phyloP scores from a whole-genome alignment of 2,113 vertebrate genomes.

The Camarhynchus parvulus region DNA sequence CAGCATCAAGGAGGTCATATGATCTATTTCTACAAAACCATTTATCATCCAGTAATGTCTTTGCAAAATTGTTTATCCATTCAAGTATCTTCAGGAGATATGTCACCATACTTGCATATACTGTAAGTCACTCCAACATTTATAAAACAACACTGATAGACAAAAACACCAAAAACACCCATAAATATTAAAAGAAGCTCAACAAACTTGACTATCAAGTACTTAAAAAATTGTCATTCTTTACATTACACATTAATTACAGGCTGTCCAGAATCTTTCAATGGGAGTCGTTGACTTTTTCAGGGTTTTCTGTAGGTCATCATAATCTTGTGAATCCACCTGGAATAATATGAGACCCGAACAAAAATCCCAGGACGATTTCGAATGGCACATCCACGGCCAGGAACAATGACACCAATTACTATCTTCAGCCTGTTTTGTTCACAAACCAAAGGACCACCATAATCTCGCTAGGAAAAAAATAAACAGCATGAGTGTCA shows the following conservation, averaged over 20 bases:
- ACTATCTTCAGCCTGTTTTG: constrained; percentile 91
- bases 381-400: constrained; percentile 89
- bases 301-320: constrained; percentile 73
- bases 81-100: constrained; percentile 88
- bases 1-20: constrained; percentile 65
- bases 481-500: neutral
- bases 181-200: constrained; percentile 78
- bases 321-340: constrained; percentile 96
- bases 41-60: constrained; percentile 60
- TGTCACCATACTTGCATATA: constrained; percentile 78
- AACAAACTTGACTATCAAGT: constrained; percentile 77
- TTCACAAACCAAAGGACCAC: constrained; percentile 93
- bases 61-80: constrained; percentile 73
- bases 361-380: constrained; percentile 94
- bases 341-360: constrained; percentile 91
- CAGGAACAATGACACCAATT: constrained; percentile 93
- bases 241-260: constrained; percentile 61
- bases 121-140: constrained; percentile 75
- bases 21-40: constrained; percentile 54
- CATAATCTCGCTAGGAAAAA: constrained; percentile 89
- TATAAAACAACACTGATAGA: constrained; percentile 75
- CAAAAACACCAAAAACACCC: constrained; percentile 67
- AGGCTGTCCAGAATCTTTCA: constrained; percentile 51
- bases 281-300: neutral
- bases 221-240: constrained; percentile 49